Evolutionary conservation across 2,888 invertebrate genomes (phyloP).

Genomic region (Tetranychus piercei): DNA sequence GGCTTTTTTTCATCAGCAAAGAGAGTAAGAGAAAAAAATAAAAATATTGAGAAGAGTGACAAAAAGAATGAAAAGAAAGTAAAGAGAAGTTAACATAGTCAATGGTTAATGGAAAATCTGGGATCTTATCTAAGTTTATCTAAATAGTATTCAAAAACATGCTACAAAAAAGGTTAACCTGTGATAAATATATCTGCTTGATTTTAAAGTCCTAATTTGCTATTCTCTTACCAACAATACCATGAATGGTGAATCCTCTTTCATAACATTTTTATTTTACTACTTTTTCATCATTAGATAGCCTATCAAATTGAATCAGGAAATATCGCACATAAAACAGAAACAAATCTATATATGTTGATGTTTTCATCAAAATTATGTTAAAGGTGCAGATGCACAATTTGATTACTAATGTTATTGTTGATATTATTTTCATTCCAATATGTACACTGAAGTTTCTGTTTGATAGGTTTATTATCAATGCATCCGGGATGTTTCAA

Average conservation of each 20-base stretch:
- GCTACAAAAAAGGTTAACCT: neutral
- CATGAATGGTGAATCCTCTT: neutral
- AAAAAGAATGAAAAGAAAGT: neutral
- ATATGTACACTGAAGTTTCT: no score
- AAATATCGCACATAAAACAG: neutral
- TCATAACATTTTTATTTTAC: neutral
- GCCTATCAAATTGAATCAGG: neutral
- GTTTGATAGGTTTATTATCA: neutral
- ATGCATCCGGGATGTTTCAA: neutral
- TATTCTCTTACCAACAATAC: neutral
- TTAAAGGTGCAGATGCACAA: neutral
- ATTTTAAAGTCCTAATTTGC: neutral
- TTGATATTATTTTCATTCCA: neutral
- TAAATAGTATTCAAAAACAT: neutral
- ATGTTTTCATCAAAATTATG: neutral
- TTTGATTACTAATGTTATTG: neutral
- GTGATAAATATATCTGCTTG: no score
- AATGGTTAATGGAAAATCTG: conserved; percentile 1
- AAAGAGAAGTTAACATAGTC: neutral
- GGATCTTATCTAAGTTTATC: neutral
- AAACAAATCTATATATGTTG: neutral
- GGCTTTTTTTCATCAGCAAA: neutral
- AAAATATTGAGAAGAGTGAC: neutral
- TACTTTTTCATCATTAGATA: neutral
- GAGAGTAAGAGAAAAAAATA: neutral